Base-by-base conservation (phyloP, 2,888 invertebrate genomes). In the Ariolimax columbianus region DNA sequence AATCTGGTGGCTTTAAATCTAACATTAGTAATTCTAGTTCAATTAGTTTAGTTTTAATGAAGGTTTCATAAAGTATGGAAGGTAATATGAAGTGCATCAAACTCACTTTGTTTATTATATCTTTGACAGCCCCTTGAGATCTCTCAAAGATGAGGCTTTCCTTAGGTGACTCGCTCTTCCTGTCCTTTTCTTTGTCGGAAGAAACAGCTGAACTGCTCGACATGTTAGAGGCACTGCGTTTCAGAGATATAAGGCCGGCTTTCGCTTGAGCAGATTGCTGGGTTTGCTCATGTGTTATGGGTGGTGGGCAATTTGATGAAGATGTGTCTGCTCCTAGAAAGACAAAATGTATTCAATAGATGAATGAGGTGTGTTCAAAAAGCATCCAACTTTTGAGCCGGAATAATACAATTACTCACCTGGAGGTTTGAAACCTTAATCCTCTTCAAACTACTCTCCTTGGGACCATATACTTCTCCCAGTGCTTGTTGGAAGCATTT, bases 271-370 rank as follows among this genome's bases (percentile, higher is more conserved):
- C 88, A 82, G 91, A 92, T 84, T 93, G 93, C 86, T 94, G 93
- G n/a, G 92, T 91, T 86, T 94, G 94, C 86, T 94, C 93, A 55
- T 91, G 90, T 9, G 94, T 89, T 51, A 94, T 93, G n/a, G 94
- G 94, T 70, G 93, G 93, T 19, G 94, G 94, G 19, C 55, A 82
- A 36, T 38, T 72, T 7, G 59, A 47, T 40, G 73, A 17, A 0
- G 40, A 4, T 38, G 38, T 11, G 3, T 72, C 73, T 51, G 26
- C 17, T n/a, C 36, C 82, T 82, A 23, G n/a, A 30, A 23, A 55
- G 36, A 6, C 43, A 47, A 30, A 4, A 51, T 19, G 36, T 36
- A 17, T n/a, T n/a, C 30, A 66, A 11, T 4, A 66, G n/a, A 11
- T 9, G 11, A 59, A 59, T n/a, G n/a, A n/a, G n/a, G n/a, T n/a